Evolutionary conservation across 2,888 invertebrate species (phyloP), one percentile per base, ranked within the genome.

Genomic region (Drosophila dives): DNA sequence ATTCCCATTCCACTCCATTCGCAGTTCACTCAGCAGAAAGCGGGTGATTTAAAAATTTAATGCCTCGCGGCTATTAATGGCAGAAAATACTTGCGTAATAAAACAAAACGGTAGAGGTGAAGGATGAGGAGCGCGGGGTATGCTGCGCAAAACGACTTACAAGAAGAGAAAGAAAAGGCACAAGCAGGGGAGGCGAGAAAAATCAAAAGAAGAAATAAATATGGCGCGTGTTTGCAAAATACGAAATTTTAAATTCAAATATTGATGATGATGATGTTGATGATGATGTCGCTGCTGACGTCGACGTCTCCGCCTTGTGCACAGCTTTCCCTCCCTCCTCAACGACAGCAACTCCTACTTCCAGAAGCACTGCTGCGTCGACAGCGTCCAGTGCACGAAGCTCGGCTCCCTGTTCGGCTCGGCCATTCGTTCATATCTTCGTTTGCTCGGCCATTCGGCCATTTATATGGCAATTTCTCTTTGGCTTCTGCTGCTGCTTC

Each of bases 41-140:
- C 65, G 75, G 86, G 75, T 80, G 90, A 85, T 90, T 90, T 90
- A 90, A 86, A 86, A 86, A 90, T 86, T 76, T 89, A 90, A 86
- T 90, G 83, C 90, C 86, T 76, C 91, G 83, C 77, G 91, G 91
- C 86, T 86, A 86, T 90, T 86, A 86, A 86, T 90, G 86, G 90
- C 76, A 71, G 90, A 90, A 86, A 90, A 90, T 89, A 77, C 90
- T 86, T 86, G 88, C 80, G 83, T 82, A 90, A 86, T 86, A 86
- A 90, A 86, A 90, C 91, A 86, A 87, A 90, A 77, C 80, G 80
- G 50, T 54, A 55, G 53, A 33, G 38, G 26, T 38, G 26, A 26
- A 12, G 10, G 54, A 4, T 23, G 36, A 4, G 15, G 23, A 17
- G 53, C 17, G 34, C 8, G 32, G 17, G 53, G 49, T 50, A 32